Percentiles rank a stretch among this genome's conserved stretches.
Evolutionary conservation across 2,113 vertebrate species (phyloP).

Genomic region (Euleptes europaea): DNA sequence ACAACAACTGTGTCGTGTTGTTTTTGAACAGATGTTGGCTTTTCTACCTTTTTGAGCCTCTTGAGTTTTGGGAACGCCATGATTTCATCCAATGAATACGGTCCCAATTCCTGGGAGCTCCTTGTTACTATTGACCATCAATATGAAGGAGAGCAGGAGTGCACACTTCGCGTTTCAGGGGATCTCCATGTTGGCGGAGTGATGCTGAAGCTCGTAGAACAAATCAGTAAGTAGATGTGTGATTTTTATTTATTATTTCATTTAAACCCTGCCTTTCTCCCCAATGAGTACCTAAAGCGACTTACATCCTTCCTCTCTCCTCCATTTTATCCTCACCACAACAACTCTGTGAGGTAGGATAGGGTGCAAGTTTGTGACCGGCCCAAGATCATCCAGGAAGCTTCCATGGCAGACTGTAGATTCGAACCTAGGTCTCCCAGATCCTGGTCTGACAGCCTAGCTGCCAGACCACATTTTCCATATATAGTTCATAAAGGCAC

Average conservation of each 20-base stretch:
- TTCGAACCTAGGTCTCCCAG: too few relatives aligned
- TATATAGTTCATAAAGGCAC: background rate
- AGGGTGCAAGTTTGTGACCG: too few relatives aligned
- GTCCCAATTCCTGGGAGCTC: constrained; percentile 91
- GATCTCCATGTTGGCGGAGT: constrained; percentile 93
- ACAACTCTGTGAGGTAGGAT: too few relatives aligned
- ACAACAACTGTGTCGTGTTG: background rate
- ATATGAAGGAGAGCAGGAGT: constrained; percentile 62
- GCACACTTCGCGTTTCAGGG: constrained; percentile 83
- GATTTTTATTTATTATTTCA: background rate
- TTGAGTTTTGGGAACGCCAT: constrained; percentile 67
- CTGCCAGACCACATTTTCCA: background rate
- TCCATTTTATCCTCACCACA: too few relatives aligned
- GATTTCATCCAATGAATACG: constrained; percentile 78
- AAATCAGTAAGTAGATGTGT: constrained; percentile 86
- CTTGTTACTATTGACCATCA: constrained; percentile 82
- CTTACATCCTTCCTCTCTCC: too few relatives aligned
- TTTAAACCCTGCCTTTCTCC: too few relatives aligned
- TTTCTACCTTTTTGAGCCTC: constrained; percentile 12
- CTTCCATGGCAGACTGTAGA: too few relatives aligned
- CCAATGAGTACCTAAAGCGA: too few relatives aligned
- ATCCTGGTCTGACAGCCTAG: background rate
- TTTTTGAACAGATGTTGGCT: constrained; percentile 9
- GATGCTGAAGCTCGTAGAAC: constrained; percentile 94
- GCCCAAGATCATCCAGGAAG: too few relatives aligned